These are phyloP conservation scores for Drosophila engyochracea DNA, from an alignment of 2,888 invertebrate genomes.

Conservation along the genomic window DNA sequence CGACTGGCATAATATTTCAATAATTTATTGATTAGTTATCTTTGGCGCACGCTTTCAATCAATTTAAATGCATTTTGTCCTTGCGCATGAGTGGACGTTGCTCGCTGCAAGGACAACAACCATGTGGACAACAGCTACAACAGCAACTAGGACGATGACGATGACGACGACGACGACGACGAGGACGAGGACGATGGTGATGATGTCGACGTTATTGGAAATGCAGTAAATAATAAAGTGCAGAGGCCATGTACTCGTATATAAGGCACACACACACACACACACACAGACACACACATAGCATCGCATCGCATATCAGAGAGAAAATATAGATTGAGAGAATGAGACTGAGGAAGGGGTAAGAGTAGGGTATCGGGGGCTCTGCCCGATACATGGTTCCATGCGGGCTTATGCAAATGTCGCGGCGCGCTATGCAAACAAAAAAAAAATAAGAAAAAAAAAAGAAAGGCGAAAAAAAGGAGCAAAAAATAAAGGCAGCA, in stretches of 20 bases:
- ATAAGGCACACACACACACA: slow-evolving; percentile 15
- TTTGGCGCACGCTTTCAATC: slow-evolving; percentile 69
- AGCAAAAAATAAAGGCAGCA: background rate
- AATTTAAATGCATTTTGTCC: slow-evolving; percentile 76
- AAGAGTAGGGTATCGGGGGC: background rate
- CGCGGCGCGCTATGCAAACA: slow-evolving; percentile 64
- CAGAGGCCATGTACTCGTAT: slow-evolving; percentile 34
- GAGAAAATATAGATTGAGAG: slow-evolving; percentile 42
- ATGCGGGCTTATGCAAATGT: slow-evolving; percentile 76
- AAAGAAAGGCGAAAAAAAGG: background rate
- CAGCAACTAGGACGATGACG: slow-evolving; percentile 1
- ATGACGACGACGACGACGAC: slow-evolving; percentile 1
- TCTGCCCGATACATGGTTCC: slow-evolving; percentile 47
- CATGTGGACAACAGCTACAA: slow-evolving; percentile 8
- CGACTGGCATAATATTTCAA: slow-evolving; percentile 64
- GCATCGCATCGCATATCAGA: slow-evolving; percentile 37
- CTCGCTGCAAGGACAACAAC: slow-evolving; percentile 47
- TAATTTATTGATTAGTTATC: slow-evolving; percentile 79
- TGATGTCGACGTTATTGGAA: slow-evolving; percentile 62
- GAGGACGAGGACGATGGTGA: slow-evolving; percentile 1
- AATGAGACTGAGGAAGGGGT: slow-evolving; percentile 4
- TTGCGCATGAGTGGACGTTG: slow-evolving; percentile 74
- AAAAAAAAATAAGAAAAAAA: slow-evolving; percentile 8
- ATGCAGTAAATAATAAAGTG: slow-evolving; percentile 76
- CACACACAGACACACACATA: background rate